phyloP scores from a whole-genome alignment of 2,888 invertebrate species.

The Pristionchus arcanus region DNA sequence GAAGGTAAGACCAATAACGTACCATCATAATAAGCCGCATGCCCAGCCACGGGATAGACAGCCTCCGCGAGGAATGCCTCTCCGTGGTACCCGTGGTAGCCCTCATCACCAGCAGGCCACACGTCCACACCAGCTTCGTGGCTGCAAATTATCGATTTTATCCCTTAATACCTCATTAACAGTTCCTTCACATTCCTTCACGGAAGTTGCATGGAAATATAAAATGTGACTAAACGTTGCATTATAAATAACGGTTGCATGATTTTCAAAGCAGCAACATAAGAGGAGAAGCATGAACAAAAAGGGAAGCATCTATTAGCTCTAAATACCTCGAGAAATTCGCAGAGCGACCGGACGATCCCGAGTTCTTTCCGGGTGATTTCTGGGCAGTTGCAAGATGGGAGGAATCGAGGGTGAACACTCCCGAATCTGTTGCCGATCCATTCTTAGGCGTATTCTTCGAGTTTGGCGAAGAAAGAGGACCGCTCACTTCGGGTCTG shows the following conservation, averaged over 20 bases:
- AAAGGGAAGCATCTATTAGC: background rate
- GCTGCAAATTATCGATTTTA: conserved; percentile 52
- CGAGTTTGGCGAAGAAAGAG: conserved; percentile 62
- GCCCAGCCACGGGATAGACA: background rate
- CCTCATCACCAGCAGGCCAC: conserved; percentile 60
- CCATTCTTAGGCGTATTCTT: conserved; percentile 71
- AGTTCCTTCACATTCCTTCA: too few species aligned
- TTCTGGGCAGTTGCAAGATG: conserved; percentile 27
- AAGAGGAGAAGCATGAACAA: background rate
- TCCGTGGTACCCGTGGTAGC: conserved; percentile 60
- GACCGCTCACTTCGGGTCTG: conserved; percentile 55
- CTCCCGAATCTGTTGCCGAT: conserved; percentile 72
- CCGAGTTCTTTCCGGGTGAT: conserved; percentile 49
- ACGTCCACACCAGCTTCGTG: conserved; percentile 62
- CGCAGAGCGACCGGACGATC: conserved; percentile 14
- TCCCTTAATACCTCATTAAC: too few species aligned
- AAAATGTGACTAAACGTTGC: too few species aligned
- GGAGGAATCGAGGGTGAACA: conserved; percentile 69
- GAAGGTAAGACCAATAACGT: too few species aligned
- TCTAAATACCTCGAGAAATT: conserved; percentile 61
- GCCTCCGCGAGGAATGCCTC: conserved; percentile 41
- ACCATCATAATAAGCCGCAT: conserved; percentile 40
- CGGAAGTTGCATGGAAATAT: background rate
- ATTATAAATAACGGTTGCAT: too few species aligned
- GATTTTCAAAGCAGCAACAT: background rate